phyloP scores from a whole-genome alignment of 2,113 vertebrate species.

The Crotophaga sulcirostris region DNA sequence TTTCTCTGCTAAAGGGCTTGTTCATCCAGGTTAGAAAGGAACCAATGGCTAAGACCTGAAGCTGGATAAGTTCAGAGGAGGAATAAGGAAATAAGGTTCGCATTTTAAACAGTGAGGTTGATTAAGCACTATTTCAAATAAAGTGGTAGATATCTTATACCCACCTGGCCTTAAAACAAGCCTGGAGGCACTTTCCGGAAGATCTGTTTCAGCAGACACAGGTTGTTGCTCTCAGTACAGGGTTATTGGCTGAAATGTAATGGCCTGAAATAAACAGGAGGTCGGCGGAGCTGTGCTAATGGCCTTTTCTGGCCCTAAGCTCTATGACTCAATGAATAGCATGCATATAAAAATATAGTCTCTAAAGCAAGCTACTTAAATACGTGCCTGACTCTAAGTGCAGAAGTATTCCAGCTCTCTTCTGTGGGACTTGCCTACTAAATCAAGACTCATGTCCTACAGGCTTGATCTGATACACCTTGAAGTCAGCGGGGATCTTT shows the following conservation, averaged over 20 bases:
- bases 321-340: not conserved
- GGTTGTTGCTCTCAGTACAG: not conserved
- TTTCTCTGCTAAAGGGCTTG: not conserved
- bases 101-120: not conserved
- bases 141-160: not conserved
- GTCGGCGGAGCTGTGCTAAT: not conserved
- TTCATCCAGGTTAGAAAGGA: not conserved
- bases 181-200: not conserved
- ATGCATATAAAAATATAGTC: not conserved
- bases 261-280: constrained; percentile 33
- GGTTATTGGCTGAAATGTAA: not conserved
- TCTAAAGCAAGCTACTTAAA: constrained; percentile 14
- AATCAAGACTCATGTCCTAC: constrained; percentile 10
- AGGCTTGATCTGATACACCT: constrained; percentile 30
- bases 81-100: not conserved
- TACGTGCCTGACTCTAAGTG: not conserved
- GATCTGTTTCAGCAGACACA: not conserved
- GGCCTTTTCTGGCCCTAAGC: constrained; percentile 15
- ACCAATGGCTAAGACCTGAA: not conserved
- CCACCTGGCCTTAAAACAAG: constrained; percentile 1
- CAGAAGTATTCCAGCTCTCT: not conserved
- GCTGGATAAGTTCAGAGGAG: not conserved
- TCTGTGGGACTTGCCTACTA: constrained; percentile 1
- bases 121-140: constrained; percentile 5
- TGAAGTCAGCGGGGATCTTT: constrained; percentile 19